A percentile compares a stretch with the other conserved stretches of the same genome.
These are phyloP conservation scores for Gallinago media DNA, from an alignment of 2,113 vertebrate species.

Conservation along the genomic window DNA sequence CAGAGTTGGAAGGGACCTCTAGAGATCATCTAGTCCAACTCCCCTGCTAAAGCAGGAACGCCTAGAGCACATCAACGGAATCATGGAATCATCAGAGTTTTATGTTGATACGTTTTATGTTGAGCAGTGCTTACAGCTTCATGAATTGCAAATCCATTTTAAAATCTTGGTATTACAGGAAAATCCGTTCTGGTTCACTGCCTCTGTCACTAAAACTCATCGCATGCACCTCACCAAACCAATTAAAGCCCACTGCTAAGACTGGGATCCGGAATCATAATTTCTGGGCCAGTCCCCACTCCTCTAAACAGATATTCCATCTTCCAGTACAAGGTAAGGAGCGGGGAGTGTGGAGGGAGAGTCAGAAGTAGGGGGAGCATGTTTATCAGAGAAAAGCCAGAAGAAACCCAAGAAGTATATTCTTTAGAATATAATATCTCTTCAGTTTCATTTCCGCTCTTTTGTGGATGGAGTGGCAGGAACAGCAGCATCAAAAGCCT, in stretches of 20 bases:
- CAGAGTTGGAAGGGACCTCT: no score
- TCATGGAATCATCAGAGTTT: no score
- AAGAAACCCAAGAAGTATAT: background rate
- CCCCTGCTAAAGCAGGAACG: no score
- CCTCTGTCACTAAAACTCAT: slow-evolving; percentile 21
- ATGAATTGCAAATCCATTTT: slow-evolving; percentile 38
- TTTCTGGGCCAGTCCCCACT: background rate
- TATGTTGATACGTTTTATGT: background rate
- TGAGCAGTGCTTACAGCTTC: slow-evolving; percentile 17
- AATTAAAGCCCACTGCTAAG: background rate
- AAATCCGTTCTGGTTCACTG: slow-evolving; percentile 19
- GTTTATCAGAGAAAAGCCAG: background rate
- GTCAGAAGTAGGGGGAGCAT: background rate
- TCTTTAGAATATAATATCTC: background rate
- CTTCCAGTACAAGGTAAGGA: background rate
- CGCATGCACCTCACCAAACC: background rate
- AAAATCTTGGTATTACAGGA: slow-evolving; percentile 21
- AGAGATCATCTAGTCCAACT: no score
- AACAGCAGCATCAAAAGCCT: background rate
- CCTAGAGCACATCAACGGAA: no score
- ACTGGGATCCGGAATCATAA: background rate
- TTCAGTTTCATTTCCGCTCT: slow-evolving; percentile 34
- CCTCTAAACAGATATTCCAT: background rate
- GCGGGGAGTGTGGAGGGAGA: background rate
- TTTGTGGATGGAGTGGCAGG: background rate